Evolutionary conservation across 2,888 invertebrate genomes (phyloP).

Genomic region (Drosophila nigricruria): DNA sequence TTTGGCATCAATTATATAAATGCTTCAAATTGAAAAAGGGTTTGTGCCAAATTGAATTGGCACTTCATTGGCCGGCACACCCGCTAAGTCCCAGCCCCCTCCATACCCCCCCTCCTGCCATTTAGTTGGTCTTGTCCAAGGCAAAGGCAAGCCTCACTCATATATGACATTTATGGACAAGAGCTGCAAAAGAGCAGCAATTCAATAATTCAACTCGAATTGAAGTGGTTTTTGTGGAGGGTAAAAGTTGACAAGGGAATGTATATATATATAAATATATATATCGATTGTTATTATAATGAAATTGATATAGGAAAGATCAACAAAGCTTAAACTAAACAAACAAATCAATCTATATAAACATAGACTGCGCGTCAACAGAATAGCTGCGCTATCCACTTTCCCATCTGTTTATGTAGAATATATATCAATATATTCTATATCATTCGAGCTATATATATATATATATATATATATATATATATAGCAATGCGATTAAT

Average conservation of each 20-base stretch:
- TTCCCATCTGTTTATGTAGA: too few species aligned
- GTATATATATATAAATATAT: neutral
- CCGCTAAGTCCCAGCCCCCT: neutral
- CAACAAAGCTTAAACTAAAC: too few species aligned
- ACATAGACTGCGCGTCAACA: too few species aligned
- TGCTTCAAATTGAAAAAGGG: slow-evolving; percentile 26
- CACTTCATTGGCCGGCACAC: slow-evolving; percentile 22
- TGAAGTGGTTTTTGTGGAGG: neutral
- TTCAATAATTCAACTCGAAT: neutral
- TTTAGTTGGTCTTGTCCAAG: neutral
- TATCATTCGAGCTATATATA: neutral
- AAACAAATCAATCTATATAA: too few species aligned
- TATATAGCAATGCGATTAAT: neutral
- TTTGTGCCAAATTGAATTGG: slow-evolving; percentile 39
- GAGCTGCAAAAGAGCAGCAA: slow-evolving; percentile 3
- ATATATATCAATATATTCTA: neutral
- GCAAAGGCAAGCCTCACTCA: neutral
- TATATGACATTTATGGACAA: slow-evolving; percentile 2
- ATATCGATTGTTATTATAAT: neutral
- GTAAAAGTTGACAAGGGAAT: neutral
- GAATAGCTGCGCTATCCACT: too few species aligned
- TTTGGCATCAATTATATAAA: slow-evolving; percentile 30
- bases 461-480: too few species aligned
- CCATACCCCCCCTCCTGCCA: neutral
- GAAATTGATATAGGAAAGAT: too few species aligned